These are phyloP conservation scores for Charadrius vociferus DNA, from an alignment of 2,113 vertebrate genomes.

Conservation along the genomic window DNA sequence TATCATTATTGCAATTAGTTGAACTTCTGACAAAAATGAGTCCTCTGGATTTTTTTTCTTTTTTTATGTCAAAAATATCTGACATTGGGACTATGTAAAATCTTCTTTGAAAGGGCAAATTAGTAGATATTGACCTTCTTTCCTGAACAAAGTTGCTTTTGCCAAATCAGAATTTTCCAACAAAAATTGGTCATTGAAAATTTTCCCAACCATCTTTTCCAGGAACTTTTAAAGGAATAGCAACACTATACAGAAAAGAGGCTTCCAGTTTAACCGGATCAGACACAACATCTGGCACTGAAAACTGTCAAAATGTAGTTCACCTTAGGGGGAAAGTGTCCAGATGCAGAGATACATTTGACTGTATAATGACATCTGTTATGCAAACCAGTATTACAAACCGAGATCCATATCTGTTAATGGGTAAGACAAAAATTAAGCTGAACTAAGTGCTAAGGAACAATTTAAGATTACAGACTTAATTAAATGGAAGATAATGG, in stretches of 20 bases:
- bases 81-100: not conserved
- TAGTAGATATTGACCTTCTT: not conserved
- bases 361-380: not conserved
- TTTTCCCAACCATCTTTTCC: not conserved
- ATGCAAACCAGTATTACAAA: not conserved
- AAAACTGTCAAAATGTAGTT: not conserved
- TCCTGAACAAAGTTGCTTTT: not conserved
- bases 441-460: not conserved
- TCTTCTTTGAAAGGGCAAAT: not conserved
- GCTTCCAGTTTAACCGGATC: not conserved
- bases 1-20: not conserved
- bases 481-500: not conserved
- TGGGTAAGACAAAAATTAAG: not conserved
- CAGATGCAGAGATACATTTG: not conserved
- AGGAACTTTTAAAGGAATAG: not conserved
- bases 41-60: not conserved
- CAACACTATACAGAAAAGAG: not conserved
- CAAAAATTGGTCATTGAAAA: not conserved
- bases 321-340: not conserved
- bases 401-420: not conserved
- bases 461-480: not conserved
- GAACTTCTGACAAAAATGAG: not conserved
- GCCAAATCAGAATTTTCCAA: not conserved
- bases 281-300: not conserved
- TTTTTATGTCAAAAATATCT: not conserved